These are phyloP conservation scores for Athalia circularis DNA, from an alignment of 2,888 invertebrate species.

Conservation along the genomic window DNA sequence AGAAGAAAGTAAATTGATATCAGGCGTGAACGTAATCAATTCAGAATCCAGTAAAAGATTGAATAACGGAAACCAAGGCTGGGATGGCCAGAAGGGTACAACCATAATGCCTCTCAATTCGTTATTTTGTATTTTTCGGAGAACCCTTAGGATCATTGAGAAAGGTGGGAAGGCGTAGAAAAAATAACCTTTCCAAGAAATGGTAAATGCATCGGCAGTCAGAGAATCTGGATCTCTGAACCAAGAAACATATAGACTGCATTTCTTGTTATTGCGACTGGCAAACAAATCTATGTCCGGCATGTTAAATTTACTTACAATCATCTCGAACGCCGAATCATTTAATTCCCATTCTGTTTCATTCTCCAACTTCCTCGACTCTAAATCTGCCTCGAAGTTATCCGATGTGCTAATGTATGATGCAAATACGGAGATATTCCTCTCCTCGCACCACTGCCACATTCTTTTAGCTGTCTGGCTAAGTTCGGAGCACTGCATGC, in stretches of 20 bases:
- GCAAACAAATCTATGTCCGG: slow-evolving; percentile 59
- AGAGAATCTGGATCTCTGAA: slow-evolving; percentile 51
- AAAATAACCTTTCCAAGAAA: slow-evolving; percentile 48
- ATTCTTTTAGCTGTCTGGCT: slow-evolving; percentile 49
- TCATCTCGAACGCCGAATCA: slow-evolving; percentile 2
- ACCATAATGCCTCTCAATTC: slow-evolving; percentile 62
- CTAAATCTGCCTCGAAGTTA: slow-evolving; percentile 57
- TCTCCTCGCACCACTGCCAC: slow-evolving; percentile 50
- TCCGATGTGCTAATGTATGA: slow-evolving; percentile 63
- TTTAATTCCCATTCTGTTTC: slow-evolving; percentile 49
- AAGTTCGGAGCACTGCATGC: slow-evolving; percentile 16
- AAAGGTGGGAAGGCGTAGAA: slow-evolving; percentile 63
- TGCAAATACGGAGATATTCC: slow-evolving; percentile 57
- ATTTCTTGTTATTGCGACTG: slow-evolving; percentile 55
- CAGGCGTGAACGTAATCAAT: slow-evolving; percentile 42
- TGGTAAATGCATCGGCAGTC: slow-evolving; percentile 57
- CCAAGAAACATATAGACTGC: slow-evolving; percentile 56
- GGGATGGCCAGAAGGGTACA: slow-evolving; percentile 61
- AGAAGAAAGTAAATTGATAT: slow-evolving; percentile 48
- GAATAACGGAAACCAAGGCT: slow-evolving; percentile 63
- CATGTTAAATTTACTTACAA: slow-evolving; percentile 28
- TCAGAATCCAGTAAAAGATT: not conserved
- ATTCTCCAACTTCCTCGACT: slow-evolving; percentile 53
- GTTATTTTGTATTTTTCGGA: slow-evolving; percentile 62
- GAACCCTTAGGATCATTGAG: slow-evolving; percentile 55